Conservation (phyloP, 2,888 invertebrate genomes). For the Argyresthia goedartella region DNA sequence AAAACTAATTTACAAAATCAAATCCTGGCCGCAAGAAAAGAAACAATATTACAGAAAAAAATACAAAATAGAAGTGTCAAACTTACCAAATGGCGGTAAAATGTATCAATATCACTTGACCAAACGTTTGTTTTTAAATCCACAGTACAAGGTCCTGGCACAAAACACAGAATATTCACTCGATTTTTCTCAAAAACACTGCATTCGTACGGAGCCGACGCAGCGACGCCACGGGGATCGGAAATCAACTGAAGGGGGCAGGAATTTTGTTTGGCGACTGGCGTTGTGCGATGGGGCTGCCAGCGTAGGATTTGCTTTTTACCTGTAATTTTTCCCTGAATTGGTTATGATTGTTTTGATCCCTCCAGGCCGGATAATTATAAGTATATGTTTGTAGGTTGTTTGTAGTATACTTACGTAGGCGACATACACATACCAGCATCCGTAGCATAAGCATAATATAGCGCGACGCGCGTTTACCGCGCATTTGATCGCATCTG, state of each 20-base stretch:
- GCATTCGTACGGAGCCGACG: not conserved
- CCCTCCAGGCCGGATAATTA: too few species aligned
- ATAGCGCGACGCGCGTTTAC: too few species aligned
- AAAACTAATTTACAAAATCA: not conserved
- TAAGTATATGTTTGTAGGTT: too few species aligned
- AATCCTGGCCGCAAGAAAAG: not conserved
- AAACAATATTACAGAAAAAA: not conserved
- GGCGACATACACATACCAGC: too few species aligned
- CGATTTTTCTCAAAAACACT: constrained; percentile 1
- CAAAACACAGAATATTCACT: not conserved
- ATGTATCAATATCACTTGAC: not conserved
- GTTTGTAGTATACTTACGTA: too few species aligned
- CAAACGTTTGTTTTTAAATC: not conserved
- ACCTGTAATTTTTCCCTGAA: not conserved
- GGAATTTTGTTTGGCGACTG: constrained; percentile 4
- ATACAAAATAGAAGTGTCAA: not conserved
- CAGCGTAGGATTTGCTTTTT: not conserved
- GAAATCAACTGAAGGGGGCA: constrained; percentile 1
- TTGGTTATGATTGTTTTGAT: too few species aligned
- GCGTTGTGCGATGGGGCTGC: not conserved
- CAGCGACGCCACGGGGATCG: not conserved
- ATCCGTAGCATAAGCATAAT: too few species aligned
- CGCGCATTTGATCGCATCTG: too few species aligned
- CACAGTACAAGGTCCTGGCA: not conserved
- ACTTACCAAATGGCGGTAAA: not conserved